phyloP scores from a whole-genome alignment of 2,113 vertebrate genomes.

The crab-eating macaque (Macaca fascicularis) region T2T-MFA8v1.1 NC_088375.1:156400001-156400500 shows the following conservation, averaged over 20 bases:
- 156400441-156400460: background rate
- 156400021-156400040: background rate
- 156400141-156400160: background rate
- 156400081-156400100: background rate
- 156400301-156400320: background rate
- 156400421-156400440: background rate
- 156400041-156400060: background rate
- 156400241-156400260: background rate
- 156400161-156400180: background rate
- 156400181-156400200: background rate
- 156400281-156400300: background rate
- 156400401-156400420: background rate
- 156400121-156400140: background rate
- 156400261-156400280: background rate
- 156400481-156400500: background rate
- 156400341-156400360: fast-evolving
- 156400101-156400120: background rate
- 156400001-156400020: background rate
- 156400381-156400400: background rate
- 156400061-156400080: background rate
- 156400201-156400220: background rate
- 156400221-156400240: slow-evolving; percentile 27
- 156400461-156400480: background rate
- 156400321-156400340: no score
- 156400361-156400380: background rate